Evolutionary conservation across 2,888 invertebrate genomes (phyloP).

Genomic region (Auanema freiburgensis): DNA sequence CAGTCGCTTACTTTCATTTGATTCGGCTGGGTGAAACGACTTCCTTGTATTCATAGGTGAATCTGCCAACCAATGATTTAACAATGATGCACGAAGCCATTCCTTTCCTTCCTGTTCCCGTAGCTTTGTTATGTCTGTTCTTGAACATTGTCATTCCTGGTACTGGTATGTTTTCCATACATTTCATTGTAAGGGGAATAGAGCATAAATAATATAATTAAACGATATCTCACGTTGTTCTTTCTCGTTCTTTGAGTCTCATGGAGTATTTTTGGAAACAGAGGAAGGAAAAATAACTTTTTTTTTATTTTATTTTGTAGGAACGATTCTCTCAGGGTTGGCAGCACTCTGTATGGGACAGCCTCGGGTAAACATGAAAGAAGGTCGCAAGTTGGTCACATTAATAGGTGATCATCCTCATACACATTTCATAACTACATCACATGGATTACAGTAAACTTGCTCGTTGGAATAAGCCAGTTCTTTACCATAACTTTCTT

Average conservation of each 20-base stretch:
- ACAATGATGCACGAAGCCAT: constrained; percentile 89
- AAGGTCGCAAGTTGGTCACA: constrained; percentile 70
- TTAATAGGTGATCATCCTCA: constrained; percentile 69
- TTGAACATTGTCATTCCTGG: constrained; percentile 79
- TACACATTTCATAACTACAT: no score
- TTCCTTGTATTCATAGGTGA: constrained; percentile 37
- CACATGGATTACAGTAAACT: constrained; percentile 13
- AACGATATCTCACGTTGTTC: no score
- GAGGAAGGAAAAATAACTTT: constrained; percentile 4
- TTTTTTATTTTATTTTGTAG: constrained; percentile 68
- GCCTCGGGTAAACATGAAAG: constrained; percentile 81
- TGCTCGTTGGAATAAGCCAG: constrained; percentile 82
- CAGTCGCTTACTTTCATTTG: no score
- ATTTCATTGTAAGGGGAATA: no score
- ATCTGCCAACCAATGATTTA: constrained; percentile 64
- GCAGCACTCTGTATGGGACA: constrained; percentile 86
- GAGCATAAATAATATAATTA: no score
- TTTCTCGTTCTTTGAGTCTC: no score
- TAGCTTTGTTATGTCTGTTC: constrained; percentile 84
- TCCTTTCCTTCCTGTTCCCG: constrained; percentile 82
- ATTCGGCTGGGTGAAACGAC: no score
- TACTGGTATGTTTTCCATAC: constrained; percentile 71
- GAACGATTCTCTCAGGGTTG: constrained; percentile 84
- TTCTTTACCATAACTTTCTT: constrained; percentile 90
- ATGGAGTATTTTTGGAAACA: neutral